These are phyloP conservation scores for Drosophila ercepeae DNA, from an alignment of 1,140 invertebrate species.

Conservation along the genomic window DNA sequence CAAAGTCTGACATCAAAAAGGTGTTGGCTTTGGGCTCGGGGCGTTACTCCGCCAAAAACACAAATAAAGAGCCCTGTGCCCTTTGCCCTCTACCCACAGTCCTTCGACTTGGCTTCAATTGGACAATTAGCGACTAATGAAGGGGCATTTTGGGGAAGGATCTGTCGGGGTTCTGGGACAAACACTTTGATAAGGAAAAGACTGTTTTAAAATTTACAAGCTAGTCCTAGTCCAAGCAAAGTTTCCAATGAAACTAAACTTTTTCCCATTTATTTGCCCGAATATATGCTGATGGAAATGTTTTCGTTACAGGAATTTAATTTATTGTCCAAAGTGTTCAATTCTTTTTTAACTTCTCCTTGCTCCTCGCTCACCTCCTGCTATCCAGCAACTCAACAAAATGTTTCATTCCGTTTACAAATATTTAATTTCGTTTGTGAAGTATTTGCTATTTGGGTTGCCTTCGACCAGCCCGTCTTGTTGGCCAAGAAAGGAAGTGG, in stretches of 20 bases:
- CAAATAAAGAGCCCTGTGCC: not conserved
- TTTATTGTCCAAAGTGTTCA: constrained; percentile 54
- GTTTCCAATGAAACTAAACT: constrained; percentile 1
- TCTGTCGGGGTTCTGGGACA: constrained; percentile 38
- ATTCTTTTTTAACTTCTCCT: constrained; percentile 26
- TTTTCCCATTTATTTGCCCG: constrained; percentile 10
- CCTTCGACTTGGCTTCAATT: constrained; percentile 43
- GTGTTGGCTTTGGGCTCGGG: constrained; percentile 50
- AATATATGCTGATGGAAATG: constrained; percentile 30
- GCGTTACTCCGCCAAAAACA: constrained; percentile 27
- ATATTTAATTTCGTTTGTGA: constrained; percentile 79
- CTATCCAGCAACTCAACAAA: constrained; percentile 7
- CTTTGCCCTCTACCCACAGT: no score
- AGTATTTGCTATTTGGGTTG: constrained; percentile 72
- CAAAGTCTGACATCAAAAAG: constrained; percentile 66
- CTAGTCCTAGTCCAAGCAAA: not conserved
- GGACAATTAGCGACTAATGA: constrained; percentile 71
- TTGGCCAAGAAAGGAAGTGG: constrained; percentile 2
- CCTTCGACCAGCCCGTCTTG: constrained; percentile 37
- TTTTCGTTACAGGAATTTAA: constrained; percentile 57
- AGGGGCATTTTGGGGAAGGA: constrained; percentile 7
- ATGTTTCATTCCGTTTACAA: constrained; percentile 66
- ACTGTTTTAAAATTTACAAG: constrained; percentile 1
- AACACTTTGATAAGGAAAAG: constrained; percentile 36
- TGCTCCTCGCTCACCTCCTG: not conserved